Percentiles rank a stretch among this genome's conserved stretches.
These are phyloP conservation scores for Megalops atlanticus DNA, from an alignment of 2,113 vertebrate genomes.

Conservation along the genomic window DNA sequence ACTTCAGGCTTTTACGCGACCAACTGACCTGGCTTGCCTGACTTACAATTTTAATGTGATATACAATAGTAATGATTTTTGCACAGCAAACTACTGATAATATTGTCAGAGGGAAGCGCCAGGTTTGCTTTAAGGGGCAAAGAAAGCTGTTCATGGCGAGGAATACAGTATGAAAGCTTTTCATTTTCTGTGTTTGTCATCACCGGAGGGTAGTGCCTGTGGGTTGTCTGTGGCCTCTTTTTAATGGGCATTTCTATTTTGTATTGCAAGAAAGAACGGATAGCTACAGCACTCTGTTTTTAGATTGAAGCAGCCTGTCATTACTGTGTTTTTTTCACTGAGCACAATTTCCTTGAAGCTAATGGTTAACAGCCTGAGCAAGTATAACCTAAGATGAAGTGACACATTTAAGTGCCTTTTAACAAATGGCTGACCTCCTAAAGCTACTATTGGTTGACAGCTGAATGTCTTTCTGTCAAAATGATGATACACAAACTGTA, in stretches of 20 bases:
- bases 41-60: too few relatives aligned
- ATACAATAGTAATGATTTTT: too few relatives aligned
- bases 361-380: neutral
- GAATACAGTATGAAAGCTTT: neutral
- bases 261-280: constrained; percentile 39
- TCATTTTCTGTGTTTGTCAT: constrained; percentile 10
- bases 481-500: neutral
- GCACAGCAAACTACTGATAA: too few relatives aligned
- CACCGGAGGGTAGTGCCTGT: constrained; percentile 18
- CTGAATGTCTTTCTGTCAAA: neutral
- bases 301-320: constrained; percentile 52
- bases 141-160: too few relatives aligned
- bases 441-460: neutral
- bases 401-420: neutral
- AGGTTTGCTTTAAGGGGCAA: too few relatives aligned
- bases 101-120: too few relatives aligned
- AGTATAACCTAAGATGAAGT: neutral
- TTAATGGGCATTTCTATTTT: constrained; percentile 17
- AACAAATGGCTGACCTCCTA: neutral
- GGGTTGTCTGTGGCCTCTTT: constrained; percentile 30
- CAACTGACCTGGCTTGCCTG: too few relatives aligned
- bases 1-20: too few relatives aligned
- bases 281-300: constrained; percentile 61
- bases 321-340: constrained; percentile 43
- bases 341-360: neutral